Conservation (phyloP, 2,113 vertebrate species). For the Mellivora capensis region DNA sequence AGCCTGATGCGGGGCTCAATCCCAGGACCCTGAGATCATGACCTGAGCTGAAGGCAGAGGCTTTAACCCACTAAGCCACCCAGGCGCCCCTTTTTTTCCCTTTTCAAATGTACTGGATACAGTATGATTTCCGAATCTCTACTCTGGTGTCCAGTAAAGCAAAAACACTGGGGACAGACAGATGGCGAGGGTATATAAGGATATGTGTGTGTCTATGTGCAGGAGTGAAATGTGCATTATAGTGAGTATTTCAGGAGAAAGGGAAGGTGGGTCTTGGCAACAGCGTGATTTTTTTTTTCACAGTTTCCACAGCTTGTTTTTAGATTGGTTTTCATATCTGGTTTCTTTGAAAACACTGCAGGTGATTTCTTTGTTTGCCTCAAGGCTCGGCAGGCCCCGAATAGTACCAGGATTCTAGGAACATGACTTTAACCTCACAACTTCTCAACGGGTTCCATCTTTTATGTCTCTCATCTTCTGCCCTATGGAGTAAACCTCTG, state of each 20-base stretch:
- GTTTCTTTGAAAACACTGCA: slow-evolving; percentile 52
- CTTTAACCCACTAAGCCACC: too few relatives aligned
- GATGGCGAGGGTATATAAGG: too few relatives aligned
- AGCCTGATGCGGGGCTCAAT: too few relatives aligned
- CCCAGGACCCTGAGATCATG: too few relatives aligned
- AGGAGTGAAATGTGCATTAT: neutral
- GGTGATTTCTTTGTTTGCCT: slow-evolving; percentile 27
- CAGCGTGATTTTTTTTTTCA: neutral
- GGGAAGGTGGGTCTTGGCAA: neutral
- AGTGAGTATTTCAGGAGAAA: neutral
- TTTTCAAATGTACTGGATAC: neutral
- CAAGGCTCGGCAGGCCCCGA: neutral
- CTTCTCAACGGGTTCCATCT: slow-evolving; percentile 19
- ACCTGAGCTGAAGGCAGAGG: too few relatives aligned
- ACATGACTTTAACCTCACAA: slow-evolving; percentile 23
- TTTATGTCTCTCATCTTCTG: slow-evolving; percentile 46
- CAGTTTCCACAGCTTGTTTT: neutral
- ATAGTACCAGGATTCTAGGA: neutral
- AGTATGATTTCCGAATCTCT: neutral
- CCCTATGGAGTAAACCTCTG: neutral
- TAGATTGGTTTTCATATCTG: neutral
- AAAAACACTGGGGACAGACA: neutral
- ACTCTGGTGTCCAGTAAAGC: neutral
- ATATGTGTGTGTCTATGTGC: neutral
- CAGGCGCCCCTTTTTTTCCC: slow-evolving; percentile 34